Conservation (phyloP, 2,113 vertebrate genomes). For the Lucifuga dentata region DNA sequence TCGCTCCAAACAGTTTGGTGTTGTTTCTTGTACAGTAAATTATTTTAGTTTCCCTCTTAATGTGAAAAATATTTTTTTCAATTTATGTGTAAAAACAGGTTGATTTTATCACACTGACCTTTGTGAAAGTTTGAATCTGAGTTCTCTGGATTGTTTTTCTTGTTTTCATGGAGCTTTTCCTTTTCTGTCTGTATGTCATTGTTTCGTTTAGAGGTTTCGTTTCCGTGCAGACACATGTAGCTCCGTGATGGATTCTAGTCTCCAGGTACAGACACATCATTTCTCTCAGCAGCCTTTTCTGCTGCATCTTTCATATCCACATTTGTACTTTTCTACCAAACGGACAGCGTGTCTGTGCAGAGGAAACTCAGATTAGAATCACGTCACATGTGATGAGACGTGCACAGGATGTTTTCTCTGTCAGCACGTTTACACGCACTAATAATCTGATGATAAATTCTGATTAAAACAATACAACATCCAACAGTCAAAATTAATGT, state of each 20-base stretch:
- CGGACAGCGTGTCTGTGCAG: conserved; percentile 64
- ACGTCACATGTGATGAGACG: no score
- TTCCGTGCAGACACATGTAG: conserved; percentile 44
- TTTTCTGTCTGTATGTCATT: conserved; percentile 40
- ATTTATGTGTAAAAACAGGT: conserved; percentile 67
- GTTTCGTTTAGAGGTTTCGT: conserved; percentile 52
- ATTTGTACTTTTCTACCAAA: conserved; percentile 64
- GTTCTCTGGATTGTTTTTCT: conserved; percentile 43
- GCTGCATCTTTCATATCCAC: conserved; percentile 35
- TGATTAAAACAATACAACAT: no score
- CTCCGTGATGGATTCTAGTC: conserved; percentile 57
- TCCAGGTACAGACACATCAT: no score
- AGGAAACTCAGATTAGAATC: conserved; percentile 10
- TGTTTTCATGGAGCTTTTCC: conserved; percentile 37
- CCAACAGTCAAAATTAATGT: no score
- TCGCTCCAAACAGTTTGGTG: conserved; percentile 30
- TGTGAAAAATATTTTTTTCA: conserved; percentile 76
- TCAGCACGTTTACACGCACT: no score
- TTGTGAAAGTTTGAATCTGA: conserved; percentile 39
- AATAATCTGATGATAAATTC: no score
- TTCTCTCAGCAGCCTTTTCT: conserved; percentile 37
- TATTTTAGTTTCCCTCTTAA: conserved; percentile 68
- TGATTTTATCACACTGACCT: conserved; percentile 62
- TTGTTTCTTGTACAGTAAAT: conserved; percentile 70
- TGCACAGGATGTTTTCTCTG: no score